Percentiles rank a stretch among this genome's conserved stretches.
phyloP scores from a whole-genome alignment of 2,888 invertebrate species.

The Platycnemis pennipes region DNA sequence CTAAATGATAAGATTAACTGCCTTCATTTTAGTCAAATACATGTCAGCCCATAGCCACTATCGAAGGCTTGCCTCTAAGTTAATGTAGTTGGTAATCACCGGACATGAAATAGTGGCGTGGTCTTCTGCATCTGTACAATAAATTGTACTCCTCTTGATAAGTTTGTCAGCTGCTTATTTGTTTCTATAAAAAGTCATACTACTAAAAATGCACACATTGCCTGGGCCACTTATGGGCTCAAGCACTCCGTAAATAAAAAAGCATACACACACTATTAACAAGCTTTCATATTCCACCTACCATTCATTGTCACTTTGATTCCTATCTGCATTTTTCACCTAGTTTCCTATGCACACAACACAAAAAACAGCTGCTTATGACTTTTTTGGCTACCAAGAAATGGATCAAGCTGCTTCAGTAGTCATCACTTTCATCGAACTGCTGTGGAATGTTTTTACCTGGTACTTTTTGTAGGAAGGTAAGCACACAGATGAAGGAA shows the following conservation, averaged over 20 bases:
- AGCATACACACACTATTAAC: constrained; percentile 38
- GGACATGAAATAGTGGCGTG: background rate
- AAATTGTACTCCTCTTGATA: background rate
- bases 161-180: background rate
- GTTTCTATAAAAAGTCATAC: background rate
- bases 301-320: background rate
- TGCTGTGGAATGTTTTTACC: constrained; percentile 57
- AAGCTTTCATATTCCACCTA: constrained; percentile 46
- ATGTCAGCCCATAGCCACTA: background rate
- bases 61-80: background rate
- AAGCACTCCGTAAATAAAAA: background rate
- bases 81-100: background rate
- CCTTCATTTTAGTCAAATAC: background rate
- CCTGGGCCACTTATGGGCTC: background rate
- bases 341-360: constrained; percentile 50
- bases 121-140: background rate
- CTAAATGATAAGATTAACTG: background rate
- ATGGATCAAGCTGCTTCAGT: constrained; percentile 4
- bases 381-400: constrained; percentile 38
- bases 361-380: constrained; percentile 40
- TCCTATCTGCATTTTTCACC: constrained; percentile 28
- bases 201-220: background rate
- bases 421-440: constrained; percentile 42
- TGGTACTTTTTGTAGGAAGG: constrained; percentile 18
- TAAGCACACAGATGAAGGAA: constrained; percentile 43